Conservation (phyloP, 2,888 invertebrate species). For the Papilio gigon region DNA sequence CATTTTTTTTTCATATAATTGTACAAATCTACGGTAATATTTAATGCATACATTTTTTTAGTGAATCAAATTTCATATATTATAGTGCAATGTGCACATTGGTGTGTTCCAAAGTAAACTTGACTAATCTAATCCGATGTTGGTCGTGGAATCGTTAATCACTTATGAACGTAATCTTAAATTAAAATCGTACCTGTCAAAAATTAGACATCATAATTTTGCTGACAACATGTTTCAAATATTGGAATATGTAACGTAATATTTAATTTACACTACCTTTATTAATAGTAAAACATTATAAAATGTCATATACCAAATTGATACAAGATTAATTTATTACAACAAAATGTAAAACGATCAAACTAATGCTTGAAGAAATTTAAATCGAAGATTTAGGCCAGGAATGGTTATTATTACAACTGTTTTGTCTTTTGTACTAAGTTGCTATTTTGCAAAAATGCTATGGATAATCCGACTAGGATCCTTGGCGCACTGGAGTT, state of each 20-base stretch:
- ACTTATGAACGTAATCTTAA: neutral
- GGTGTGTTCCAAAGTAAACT: neutral
- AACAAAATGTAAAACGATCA: neutral
- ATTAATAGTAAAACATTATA: neutral
- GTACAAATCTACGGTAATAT: neutral
- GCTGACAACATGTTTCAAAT: neutral
- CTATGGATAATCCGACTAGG: slow-evolving; percentile 59
- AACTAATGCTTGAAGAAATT: neutral
- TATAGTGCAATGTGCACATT: neutral
- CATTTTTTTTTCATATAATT: neutral
- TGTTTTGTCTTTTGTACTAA: slow-evolving; percentile 46
- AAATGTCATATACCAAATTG: neutral
- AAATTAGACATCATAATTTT: neutral
- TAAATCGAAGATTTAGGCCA: neutral
- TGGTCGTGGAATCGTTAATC: too few species aligned
- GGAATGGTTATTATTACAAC: slow-evolving; percentile 50
- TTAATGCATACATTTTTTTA: neutral
- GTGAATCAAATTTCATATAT: neutral
- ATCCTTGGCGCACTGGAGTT: slow-evolving; percentile 65
- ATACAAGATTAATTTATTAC: neutral
- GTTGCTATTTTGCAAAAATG: slow-evolving; percentile 50
- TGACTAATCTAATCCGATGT: neutral
- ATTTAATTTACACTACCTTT: neutral
- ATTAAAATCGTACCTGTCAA: neutral
- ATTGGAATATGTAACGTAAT: neutral